phyloP scores from a whole-genome alignment of 2,888 invertebrate species.

The Limnephilus rhombicus region DNA sequence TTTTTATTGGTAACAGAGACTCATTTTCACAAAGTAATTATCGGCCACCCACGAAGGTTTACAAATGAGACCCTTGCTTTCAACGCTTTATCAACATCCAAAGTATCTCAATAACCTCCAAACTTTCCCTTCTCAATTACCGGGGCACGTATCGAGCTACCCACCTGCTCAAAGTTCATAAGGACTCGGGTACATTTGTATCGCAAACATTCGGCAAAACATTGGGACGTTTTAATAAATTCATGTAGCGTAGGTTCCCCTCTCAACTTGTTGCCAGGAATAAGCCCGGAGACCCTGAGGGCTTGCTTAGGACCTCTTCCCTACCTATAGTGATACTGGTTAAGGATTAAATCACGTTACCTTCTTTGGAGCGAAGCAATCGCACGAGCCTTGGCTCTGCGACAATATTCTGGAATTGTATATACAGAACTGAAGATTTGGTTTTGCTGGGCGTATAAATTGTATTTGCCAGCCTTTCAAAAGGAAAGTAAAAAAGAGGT shows the following conservation, averaged over 20 bases:
- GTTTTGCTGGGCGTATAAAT: conserved; percentile 10
- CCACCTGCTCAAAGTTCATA: conserved; percentile 31
- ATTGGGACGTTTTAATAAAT: conserved; percentile 52
- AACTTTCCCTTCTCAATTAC: conserved; percentile 8
- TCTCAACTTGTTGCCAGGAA: conserved; percentile 61
- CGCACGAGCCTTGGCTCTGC: conserved; percentile 45
- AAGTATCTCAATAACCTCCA: conserved; percentile 37
- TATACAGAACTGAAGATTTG: conserved; percentile 32
- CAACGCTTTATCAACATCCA: conserved; percentile 3
- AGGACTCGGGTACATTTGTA: conserved; percentile 40
- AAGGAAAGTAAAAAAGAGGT: background rate
- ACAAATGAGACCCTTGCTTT: background rate
- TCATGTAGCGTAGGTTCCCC: conserved; percentile 45
- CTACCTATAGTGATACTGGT: conserved; percentile 60
- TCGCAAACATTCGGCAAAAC: conserved; percentile 47
- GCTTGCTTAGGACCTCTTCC: conserved; percentile 30
- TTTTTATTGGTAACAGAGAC: background rate
- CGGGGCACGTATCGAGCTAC: conserved; percentile 6
- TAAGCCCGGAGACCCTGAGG: conserved; percentile 47
- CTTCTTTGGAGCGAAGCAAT: conserved; percentile 55
- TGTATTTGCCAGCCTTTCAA: background rate
- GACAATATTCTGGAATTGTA: conserved; percentile 38
- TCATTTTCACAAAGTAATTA: background rate
- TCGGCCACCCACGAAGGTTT: background rate
- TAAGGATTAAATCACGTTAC: conserved; percentile 64